Percentiles rank a stretch among this genome's conserved stretches.
Conservation (phyloP, 2,888 invertebrate species). For the Sicus ferrugineus region DNA sequence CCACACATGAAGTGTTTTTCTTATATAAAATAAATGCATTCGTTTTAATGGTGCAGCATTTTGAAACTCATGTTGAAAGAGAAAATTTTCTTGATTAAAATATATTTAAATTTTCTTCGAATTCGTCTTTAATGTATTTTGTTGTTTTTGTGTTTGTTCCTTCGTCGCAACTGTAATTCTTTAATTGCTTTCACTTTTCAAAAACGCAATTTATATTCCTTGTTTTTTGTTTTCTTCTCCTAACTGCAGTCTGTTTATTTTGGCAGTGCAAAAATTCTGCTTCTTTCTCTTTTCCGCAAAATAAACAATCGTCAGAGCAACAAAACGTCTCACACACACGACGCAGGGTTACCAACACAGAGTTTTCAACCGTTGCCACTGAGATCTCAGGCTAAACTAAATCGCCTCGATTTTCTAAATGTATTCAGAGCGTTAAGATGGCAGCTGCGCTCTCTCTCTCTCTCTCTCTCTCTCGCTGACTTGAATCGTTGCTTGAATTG, state of each 20-base stretch:
- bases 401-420: slow-evolving; percentile 34
- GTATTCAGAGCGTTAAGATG: slow-evolving; percentile 26
- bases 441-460: slow-evolving; percentile 1
- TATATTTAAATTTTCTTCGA: too few relatives aligned
- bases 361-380: slow-evolving; percentile 41
- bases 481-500: not conserved
- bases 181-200: not conserved
- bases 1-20: too few relatives aligned
- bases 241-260: not conserved
- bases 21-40: too few relatives aligned
- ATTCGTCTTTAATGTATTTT: slow-evolving; percentile 5
- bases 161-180: slow-evolving; percentile 27
- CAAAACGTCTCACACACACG: slow-evolving; percentile 14
- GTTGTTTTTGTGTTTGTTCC: slow-evolving; percentile 29
- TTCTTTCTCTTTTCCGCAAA: not conserved
- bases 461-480: not conserved
- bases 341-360: slow-evolving; percentile 28
- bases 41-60: too few relatives aligned
- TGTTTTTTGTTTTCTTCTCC: not conserved
- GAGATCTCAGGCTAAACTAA: slow-evolving; percentile 47
- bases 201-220: not conserved
- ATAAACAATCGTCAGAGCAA: slow-evolving; percentile 32
- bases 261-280: not conserved
- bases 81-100: too few relatives aligned
- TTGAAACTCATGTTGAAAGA: too few relatives aligned